These are phyloP conservation scores for Dipodomys spectabilis DNA, from an alignment of 2,113 vertebrate genomes.

Conservation along the genomic window DNA sequence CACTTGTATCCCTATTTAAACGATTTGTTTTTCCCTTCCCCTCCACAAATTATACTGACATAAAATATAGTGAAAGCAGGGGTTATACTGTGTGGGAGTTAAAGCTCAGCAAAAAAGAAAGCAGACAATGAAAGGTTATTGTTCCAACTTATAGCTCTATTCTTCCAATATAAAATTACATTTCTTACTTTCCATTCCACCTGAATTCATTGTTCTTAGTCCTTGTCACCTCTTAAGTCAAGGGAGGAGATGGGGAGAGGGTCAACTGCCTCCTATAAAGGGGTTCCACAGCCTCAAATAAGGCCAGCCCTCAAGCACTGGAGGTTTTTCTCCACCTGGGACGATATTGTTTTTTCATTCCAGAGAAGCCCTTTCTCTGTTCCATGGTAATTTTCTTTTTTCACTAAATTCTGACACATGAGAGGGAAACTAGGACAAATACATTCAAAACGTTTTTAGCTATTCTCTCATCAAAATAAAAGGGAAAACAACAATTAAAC, in stretches of 20 bases:
- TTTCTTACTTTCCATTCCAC: neutral
- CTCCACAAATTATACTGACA: too few species aligned
- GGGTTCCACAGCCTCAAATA: neutral
- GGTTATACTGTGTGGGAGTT: too few species aligned
- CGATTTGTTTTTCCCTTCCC: too few species aligned
- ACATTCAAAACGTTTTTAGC: neutral
- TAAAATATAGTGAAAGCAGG: too few species aligned
- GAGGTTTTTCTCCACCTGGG: neutral
- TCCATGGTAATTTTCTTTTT: neutral
- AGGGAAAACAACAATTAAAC: neutral
- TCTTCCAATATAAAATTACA: neutral
- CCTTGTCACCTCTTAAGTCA: neutral
- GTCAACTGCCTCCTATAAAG: neutral
- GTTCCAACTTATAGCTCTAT: neutral
- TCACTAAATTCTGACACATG: neutral
- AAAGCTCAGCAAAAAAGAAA: too few species aligned
- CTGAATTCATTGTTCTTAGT: neutral
- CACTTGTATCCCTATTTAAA: too few species aligned
- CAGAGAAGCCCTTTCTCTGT: neutral
- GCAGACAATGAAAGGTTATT: neutral
- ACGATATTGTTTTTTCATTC: neutral
- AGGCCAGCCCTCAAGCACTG: neutral
- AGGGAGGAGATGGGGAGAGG: neutral
- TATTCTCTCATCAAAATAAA: slow-evolving; percentile 45
- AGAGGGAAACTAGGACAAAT: neutral